Evolutionary conservation across 1,140 invertebrate species (phyloP), one percentile per base, ranked within the genome.

Genomic region (Helicoverpa armigera): DNA sequence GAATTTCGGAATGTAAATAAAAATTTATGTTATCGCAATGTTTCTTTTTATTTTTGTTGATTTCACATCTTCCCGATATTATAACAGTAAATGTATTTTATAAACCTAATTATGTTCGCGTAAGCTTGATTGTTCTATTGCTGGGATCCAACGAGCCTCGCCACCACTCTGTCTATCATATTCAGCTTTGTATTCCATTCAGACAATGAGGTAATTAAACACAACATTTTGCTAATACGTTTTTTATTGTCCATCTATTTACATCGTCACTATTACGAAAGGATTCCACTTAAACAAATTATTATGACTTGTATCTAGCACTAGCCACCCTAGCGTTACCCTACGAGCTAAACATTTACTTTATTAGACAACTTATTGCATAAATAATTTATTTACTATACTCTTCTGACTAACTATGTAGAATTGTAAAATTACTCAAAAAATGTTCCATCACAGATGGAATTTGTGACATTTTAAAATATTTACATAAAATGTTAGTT

Each of bases 1-100:
- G 89, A 92, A 92, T 91, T 93, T 93, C 86, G 90, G 88, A 87
- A 91, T 94, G 93, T 94, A 94, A 94, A 94, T 94, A 94, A 94
- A 94, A 92, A 91, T 90, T 90, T 94, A 94, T 93, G 93, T 94
- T 93, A 94, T 90, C 88, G 88, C 92, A 90, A 74, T 80, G 84
- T 85, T 72, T 85, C 79, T 79, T 88, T 85, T 86, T 78, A 72
- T 82, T 85, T 56, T 79, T 80, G 61, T 43, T 81, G 54, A 16
- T 70, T 72, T 82, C 83, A 70, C 48, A 23, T 43, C 51, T 75
- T 78, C 65, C 76, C 35, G 65, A 35, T 63, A 23, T 69, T 80
- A 50, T 76, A 72, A 54, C 53, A 82, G 61, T 76, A 60, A 67
- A 75, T 70, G 56, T 75, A 80, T 50, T 61, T 54, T 48, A 67